Percentiles rank a stretch among this genome's conserved stretches.
These are phyloP conservation scores for Cyclopterus lumpus DNA, from an alignment of 2,797 vertebrate genomes.

Conservation along the genomic window DNA sequence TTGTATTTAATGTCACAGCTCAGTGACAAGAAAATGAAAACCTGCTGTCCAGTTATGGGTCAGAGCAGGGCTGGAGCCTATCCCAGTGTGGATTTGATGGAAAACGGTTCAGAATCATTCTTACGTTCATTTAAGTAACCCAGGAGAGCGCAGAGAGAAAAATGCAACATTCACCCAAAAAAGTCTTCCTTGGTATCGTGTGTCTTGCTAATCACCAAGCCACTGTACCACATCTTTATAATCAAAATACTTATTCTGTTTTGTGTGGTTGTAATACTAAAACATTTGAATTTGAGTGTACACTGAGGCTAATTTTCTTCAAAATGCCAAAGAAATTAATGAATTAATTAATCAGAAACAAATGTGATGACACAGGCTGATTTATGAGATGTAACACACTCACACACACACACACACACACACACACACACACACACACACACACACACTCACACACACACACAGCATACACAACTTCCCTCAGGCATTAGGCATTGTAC, in stretches of 20 bases:
- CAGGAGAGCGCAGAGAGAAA: neutral
- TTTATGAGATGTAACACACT: slow-evolving; percentile 22
- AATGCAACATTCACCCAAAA: neutral
- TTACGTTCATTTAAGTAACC: neutral
- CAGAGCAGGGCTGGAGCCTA: slow-evolving; percentile 17
- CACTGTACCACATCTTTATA: slow-evolving; percentile 13
- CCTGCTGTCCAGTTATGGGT: slow-evolving; percentile 38
- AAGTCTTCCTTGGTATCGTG: neutral
- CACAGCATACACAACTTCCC: neutral
- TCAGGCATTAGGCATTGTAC: neutral
- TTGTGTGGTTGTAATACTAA: slow-evolving; percentile 30
- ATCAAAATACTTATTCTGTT: slow-evolving; percentile 9
- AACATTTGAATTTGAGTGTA: slow-evolving; percentile 40
- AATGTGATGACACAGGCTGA: slow-evolving; percentile 22
- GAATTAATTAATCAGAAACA: slow-evolving; percentile 39
- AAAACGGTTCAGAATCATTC: neutral
- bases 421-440: slow-evolving; percentile 2
- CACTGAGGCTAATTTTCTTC: slow-evolving; percentile 25
- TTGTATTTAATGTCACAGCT: slow-evolving; percentile 52
- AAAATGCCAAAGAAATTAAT: slow-evolving; percentile 23
- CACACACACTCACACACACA: slow-evolving; percentile 4
- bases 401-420: neutral
- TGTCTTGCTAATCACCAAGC: slow-evolving; percentile 13
- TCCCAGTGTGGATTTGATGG: slow-evolving; percentile 22
- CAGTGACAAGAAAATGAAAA: slow-evolving; percentile 46